Base-by-base conservation (phyloP, 2,797 vertebrate species). In the Pseudomugil gertrudae region DNA sequence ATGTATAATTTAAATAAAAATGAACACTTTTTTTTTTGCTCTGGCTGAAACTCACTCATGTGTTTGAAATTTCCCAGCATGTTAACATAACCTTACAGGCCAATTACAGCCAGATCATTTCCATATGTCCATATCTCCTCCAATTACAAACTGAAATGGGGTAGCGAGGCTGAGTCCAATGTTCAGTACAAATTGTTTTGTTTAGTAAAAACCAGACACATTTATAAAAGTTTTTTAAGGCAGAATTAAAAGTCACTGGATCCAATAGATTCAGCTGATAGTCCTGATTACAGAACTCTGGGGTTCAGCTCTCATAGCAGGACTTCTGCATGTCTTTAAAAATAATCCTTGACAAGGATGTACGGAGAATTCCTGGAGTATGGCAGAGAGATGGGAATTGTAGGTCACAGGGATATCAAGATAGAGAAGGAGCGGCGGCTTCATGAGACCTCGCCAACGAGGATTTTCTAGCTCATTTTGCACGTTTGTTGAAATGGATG, bases 11-110 rank as follows among this genome's bases (percentile, higher is more conserved):
- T 1, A 40, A 40, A 40, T 40, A 5, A 70, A 76, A 62, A 36
- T 29, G 45, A 15, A 67, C 35, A 24, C 52, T 69, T 74, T 32
- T n/a, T 62, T 48, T 62, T 82, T 69, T 60, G 50, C 63, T 66
- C 36, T 60, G 38, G 15, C 38, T 40, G 5, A 14, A 81, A 63
- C 80, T 90, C 76, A 45, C 81, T 80, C 79, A 65, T 76, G 88
- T 85, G 85, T 90, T 88, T 80, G 77, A 90, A 87, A 87, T 80
- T 78, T 90, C 85, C 84, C 90, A 87, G 84, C 81, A 85, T 85
- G 89, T 86, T 88, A 85, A 84, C 74, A 66, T 86, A 81, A 90
- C 84, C 85, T 85, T 85, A 75, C 80, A 53, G 83, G 73, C 78
- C 86, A 88, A 86, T 89, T 88, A 85, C 81, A n/a, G 57, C 9